These are phyloP conservation scores for Atta texana DNA, from an alignment of 1,140 invertebrate species.

Conservation along the genomic window DNA sequence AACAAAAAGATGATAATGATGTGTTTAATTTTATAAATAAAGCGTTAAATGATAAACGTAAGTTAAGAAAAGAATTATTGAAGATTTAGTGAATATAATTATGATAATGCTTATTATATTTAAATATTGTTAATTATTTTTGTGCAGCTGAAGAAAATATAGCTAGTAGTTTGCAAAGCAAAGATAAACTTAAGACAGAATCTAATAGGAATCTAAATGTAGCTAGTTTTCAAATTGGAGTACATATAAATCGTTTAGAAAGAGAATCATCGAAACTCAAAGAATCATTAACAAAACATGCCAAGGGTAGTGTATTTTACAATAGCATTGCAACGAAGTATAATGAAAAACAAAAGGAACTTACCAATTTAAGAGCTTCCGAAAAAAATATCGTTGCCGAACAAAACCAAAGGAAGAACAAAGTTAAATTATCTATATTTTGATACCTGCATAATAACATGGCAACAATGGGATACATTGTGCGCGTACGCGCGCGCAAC, in stretches of 20 bases:
- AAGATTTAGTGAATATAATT: not conserved
- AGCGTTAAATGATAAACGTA: constrained; percentile 87
- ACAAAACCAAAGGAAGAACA: constrained; percentile 90
- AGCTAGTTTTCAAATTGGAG: constrained; percentile 90
- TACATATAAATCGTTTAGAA: constrained; percentile 90
- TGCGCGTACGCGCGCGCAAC: no score
- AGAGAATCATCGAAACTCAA: constrained; percentile 89
- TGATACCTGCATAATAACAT: constrained; percentile 79
- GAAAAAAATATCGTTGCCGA: constrained; percentile 90
- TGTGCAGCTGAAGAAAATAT: constrained; percentile 71
- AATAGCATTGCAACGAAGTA: constrained; percentile 88
- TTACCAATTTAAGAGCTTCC: constrained; percentile 87
- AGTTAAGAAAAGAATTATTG: constrained; percentile 57
- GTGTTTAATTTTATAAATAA: constrained; percentile 95
- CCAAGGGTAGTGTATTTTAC: constrained; percentile 86
- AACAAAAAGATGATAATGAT: constrained; percentile 87
- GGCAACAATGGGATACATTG: no score
- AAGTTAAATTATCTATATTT: constrained; percentile 90
- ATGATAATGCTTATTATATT: no score
- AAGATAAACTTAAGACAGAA: constrained; percentile 87
- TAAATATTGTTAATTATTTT: constrained; percentile 36
- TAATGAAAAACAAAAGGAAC: constrained; percentile 88
- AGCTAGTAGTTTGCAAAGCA: constrained; percentile 78
- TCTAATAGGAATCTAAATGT: constrained; percentile 91
- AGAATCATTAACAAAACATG: constrained; percentile 88